phyloP scores from a whole-genome alignment of 2,113 vertebrate genomes.

The Grammomys surdaster region DNA sequence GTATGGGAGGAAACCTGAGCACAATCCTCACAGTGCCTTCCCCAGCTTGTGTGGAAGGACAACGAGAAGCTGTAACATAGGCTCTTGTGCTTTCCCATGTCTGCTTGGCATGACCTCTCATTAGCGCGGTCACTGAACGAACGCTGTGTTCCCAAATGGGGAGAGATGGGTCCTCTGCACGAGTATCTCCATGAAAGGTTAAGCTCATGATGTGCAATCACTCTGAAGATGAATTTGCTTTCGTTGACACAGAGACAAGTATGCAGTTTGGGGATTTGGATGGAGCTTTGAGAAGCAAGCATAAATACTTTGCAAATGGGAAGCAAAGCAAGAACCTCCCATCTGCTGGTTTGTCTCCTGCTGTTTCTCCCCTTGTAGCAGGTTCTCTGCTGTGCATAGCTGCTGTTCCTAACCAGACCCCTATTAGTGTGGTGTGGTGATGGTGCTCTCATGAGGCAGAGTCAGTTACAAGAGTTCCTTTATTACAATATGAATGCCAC shows the following conservation, averaged over 20 bases:
- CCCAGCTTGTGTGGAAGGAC: not conserved
- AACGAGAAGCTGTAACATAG: not conserved
- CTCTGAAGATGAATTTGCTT: constrained; percentile 45
- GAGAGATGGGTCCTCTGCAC: constrained; percentile 45
- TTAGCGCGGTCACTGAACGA: not conserved
- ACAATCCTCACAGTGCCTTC: not conserved
- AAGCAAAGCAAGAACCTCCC: not conserved
- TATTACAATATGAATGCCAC: constrained; percentile 74
- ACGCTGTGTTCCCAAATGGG: not conserved
- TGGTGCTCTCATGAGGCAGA: not conserved
- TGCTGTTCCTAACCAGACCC: too few species aligned
- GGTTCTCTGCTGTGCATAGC: constrained; percentile 30
- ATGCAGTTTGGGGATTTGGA: constrained; percentile 55
- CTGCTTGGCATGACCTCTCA: not conserved
- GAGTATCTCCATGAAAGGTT: not conserved
- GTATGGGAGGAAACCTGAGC: not conserved
- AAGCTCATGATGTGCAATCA: constrained; percentile 44
- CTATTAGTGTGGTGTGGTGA: not conserved
- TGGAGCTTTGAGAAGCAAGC: constrained; percentile 78
- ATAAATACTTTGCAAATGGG: constrained; percentile 65
- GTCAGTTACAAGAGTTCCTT: constrained; percentile 20
- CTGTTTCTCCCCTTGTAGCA: not conserved
- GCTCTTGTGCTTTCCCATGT: not conserved
- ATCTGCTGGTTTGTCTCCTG: constrained; percentile 22
- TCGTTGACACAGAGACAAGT: constrained; percentile 45